Evolutionary conservation across 2,113 vertebrate species (phyloP).

Genomic region (Petaurus breviceps): DNA sequence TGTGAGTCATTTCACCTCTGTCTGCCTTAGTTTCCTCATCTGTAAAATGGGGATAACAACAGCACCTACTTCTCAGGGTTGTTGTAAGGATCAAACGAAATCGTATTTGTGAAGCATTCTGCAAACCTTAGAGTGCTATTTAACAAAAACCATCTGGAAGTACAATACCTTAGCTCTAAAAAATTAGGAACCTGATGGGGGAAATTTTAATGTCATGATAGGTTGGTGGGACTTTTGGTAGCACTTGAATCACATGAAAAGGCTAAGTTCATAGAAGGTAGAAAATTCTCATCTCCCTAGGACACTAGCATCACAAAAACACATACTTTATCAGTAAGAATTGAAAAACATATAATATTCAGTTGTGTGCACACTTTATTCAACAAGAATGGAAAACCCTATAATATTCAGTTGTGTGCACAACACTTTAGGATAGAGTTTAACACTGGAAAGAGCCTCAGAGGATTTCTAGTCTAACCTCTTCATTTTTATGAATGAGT

Average conservation of each 20-base stretch:
- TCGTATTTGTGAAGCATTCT: no score
- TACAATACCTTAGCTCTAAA: neutral
- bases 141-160: no score
- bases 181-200: neutral
- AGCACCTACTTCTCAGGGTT: no score
- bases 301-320: neutral
- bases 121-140: no score
- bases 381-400: no score
- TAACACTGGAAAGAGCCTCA: neutral
- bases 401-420: accelerated
- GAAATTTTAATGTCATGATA: neutral
- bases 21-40: no score
- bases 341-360: no score
- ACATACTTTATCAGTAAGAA: neutral
- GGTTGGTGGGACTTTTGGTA: neutral
- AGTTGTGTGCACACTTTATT: neutral
- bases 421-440: neutral
- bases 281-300: neutral
- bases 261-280: neutral
- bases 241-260: neutral
- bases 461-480: neutral
- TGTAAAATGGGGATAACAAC: no score
- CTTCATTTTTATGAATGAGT: neutral
- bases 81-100: no score
- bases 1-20: neutral